Evolutionary conservation across 2,888 invertebrate genomes (phyloP).

Genomic region (Opisthograptis luteolata): DNA sequence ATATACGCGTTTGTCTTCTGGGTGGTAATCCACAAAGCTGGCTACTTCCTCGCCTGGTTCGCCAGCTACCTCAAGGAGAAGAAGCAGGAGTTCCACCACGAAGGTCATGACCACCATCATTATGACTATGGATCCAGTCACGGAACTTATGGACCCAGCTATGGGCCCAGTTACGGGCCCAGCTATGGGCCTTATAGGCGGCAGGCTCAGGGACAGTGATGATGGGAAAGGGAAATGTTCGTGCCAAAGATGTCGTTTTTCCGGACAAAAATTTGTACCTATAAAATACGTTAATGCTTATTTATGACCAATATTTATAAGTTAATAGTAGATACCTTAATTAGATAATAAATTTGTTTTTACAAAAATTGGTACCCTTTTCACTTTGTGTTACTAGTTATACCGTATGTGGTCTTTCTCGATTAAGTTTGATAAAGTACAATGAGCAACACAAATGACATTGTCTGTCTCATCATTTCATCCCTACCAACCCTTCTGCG

Average conservation of each 20-base stretch:
- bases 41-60: conserved; percentile 77
- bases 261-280: too few relatives aligned
- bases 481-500: too few relatives aligned
- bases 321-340: too few relatives aligned
- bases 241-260: conserved; percentile 11
- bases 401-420: not conserved
- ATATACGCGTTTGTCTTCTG: conserved; percentile 74
- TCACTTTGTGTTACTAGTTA: not conserved
- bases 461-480: too few relatives aligned
- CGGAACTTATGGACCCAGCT: conserved; percentile 5
- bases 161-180: conserved; percentile 18
- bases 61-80: conserved; percentile 69
- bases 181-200: conserved; percentile 49
- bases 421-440: too few relatives aligned
- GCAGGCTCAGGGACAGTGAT: conserved; percentile 7
- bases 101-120: conserved; percentile 43
- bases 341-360: not conserved
- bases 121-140: conserved; percentile 39
- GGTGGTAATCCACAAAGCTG: conserved; percentile 74
- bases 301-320: too few relatives aligned
- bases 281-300: not conserved
- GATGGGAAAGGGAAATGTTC: not conserved
- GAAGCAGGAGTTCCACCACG: conserved; percentile 56
- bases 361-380: not conserved
- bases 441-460: not conserved